Base-by-base conservation (phyloP, 2,797 vertebrate genomes). In the Martes flavigula region DNA sequence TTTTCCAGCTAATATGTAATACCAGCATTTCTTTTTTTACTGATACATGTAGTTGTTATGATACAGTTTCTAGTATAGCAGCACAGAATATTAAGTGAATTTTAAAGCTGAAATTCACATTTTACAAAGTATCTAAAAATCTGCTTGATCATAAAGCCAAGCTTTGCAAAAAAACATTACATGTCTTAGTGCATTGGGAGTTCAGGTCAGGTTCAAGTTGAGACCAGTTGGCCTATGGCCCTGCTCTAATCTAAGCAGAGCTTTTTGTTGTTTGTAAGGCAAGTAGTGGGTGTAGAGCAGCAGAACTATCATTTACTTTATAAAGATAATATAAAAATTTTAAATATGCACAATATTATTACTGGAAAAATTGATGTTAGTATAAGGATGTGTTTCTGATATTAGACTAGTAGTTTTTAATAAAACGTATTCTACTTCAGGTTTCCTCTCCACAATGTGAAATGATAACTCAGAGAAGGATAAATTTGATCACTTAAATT, bases 401-500 rank as follows among this genome's bases (percentile, higher is more conserved):
- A 46, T 84, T 95, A 82, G 83, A 48, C 17, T 85, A 90, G 51
- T 54, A 54, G 25, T 66, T 93, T 97, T 96, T 90, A 93, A 87
- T 96, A 79, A 92, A 96, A 66, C 35, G 38, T 81, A 94, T 85
- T 58, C 40, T 17, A 66, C 60, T 64, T 88, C 43, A 88, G 14
- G 7, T 89, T 94, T 95, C 18, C 58, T 86, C 5, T 91, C 60
- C 66, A 20, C 68, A 73, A 32, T 48, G 27, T 73, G 84, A 97
- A 96, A 66, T 79, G 18, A 56, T 87, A 93, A 73, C 17, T 84
- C 81, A 90, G 38, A 95, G 68, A 78, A 96, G 38, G 64, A 87
- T 96, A 92, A 91, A 70, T 89, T 68, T 40, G 94, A 60, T 90
- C 35, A 94, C 40, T 95, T 92, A 84, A 86, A 77, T 94, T 91